Evolutionary conservation across 2,797 vertebrate species (phyloP).

Genomic region (Anguilla anguilla): DNA sequence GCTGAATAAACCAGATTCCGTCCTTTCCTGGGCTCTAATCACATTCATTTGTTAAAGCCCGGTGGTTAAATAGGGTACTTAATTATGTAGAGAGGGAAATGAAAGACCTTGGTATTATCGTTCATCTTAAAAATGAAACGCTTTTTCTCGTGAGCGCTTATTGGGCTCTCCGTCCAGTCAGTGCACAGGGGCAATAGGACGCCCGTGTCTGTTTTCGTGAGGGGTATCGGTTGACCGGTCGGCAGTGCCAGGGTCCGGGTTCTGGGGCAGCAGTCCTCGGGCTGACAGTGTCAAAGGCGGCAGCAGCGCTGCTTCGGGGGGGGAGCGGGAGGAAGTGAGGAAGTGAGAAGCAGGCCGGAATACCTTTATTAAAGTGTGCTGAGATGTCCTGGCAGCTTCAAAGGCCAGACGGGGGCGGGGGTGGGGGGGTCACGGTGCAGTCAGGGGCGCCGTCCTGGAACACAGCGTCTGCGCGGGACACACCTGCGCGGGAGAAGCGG

Average conservation of each 20-base stretch:
- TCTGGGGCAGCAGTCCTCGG: neutral
- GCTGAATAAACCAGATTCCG: neutral
- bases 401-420: neutral
- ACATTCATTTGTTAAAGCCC: neutral
- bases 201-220: neutral
- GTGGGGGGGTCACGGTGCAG: neutral
- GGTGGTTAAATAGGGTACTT: neutral
- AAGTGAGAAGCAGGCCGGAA: slow-evolving; percentile 19
- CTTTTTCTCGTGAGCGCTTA: neutral
- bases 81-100: neutral
- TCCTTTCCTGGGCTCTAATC: neutral
- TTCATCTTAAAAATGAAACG: neutral
- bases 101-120: neutral
- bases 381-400: slow-evolving; percentile 32
- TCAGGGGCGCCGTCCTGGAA: slow-evolving; percentile 9
- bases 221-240: neutral
- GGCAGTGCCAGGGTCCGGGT: neutral
- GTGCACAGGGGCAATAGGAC: neutral
- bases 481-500: neutral
- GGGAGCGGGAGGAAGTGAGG: neutral
- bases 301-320: slow-evolving; percentile 8
- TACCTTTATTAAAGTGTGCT: slow-evolving; percentile 37
- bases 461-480: neutral
- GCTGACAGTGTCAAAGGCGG: neutral
- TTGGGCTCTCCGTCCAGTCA: neutral